Percentiles rank a stretch among this genome's conserved stretches.
These are phyloP conservation scores for Drosophila tripunctata DNA, from an alignment of 2,888 invertebrate genomes.

Conservation along the genomic window DNA sequence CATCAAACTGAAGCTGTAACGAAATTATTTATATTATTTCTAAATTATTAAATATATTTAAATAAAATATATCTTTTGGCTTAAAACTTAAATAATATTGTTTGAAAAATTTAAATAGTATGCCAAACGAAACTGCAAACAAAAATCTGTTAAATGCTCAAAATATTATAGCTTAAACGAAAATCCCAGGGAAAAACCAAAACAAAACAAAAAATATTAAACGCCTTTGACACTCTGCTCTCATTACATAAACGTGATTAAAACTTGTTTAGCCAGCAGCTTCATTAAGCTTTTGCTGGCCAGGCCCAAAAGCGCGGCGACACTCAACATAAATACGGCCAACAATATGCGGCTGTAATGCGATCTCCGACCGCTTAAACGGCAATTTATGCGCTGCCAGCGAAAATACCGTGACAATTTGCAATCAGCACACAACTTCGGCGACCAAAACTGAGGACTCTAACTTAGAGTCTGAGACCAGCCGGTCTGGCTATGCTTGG, in stretches of 20 bases:
- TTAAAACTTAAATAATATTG: too few species aligned
- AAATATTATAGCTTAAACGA: too few species aligned
- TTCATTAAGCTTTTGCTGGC: conserved; percentile 63
- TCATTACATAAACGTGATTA: conserved; percentile 48
- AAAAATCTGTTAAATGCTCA: background rate
- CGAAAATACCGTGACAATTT: conserved; percentile 78
- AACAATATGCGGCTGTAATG: conserved; percentile 53
- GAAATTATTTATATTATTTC: too few species aligned
- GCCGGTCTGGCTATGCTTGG: conserved; percentile 1
- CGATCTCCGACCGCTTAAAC: conserved; percentile 65
- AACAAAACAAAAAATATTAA: conserved; percentile 17
- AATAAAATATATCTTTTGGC: too few species aligned
- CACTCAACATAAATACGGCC: conserved; percentile 61
- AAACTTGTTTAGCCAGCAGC: conserved; percentile 32
- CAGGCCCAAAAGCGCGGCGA: conserved; percentile 50
- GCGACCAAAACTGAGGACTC: conserved; percentile 10
- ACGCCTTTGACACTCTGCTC: conserved; percentile 29
- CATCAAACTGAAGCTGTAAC: too few species aligned
- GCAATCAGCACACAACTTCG: conserved; percentile 67
- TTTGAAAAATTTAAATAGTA: background rate
- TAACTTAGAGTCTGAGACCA: conserved; percentile 8
- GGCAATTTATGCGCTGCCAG: conserved; percentile 77
- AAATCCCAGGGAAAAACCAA: background rate
- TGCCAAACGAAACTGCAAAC: background rate
- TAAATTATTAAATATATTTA: too few species aligned